A percentile compares a stretch with the other conserved stretches of the same genome.
Conservation (phyloP, 2,797 vertebrate species). For the Aphelocoma californica region DNA sequence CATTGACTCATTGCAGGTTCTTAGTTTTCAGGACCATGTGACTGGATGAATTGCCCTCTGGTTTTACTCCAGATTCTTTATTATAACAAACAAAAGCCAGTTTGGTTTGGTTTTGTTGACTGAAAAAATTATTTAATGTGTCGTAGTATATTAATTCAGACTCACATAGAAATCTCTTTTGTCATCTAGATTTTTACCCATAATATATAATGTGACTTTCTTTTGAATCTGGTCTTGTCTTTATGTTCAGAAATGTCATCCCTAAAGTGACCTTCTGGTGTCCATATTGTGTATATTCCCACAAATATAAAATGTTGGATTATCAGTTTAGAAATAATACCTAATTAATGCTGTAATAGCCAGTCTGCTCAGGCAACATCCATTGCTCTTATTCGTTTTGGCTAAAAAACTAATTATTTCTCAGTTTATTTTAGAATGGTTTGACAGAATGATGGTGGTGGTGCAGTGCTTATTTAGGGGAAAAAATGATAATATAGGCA, state of each 20-base stretch:
- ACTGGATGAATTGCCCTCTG: neutral
- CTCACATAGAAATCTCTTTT: fast-evolving
- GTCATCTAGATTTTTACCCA: neutral
- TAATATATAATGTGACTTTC: neutral
- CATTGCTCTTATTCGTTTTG: neutral
- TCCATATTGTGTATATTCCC: neutral
- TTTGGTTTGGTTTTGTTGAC: neutral
- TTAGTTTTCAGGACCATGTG: neutral
- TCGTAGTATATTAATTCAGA: neutral
- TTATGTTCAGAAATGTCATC: neutral
- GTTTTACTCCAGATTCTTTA: neutral
- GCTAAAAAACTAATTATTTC: neutral
- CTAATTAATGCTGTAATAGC: neutral
- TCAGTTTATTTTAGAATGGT: neutral
- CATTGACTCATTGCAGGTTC: neutral
- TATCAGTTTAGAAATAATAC: neutral
- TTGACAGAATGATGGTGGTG: neutral
- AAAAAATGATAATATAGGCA: neutral
- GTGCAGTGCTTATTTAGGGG: neutral
- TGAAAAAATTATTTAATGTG: neutral
- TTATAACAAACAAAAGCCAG: neutral
- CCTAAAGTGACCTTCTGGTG: neutral
- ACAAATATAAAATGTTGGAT: neutral
- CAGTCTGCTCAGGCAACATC: neutral
- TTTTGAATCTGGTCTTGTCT: neutral